These are phyloP conservation scores for Pangasius krempfi DNA, from an alignment of 2,797 vertebrate genomes.

Conservation along the genomic window DNA sequence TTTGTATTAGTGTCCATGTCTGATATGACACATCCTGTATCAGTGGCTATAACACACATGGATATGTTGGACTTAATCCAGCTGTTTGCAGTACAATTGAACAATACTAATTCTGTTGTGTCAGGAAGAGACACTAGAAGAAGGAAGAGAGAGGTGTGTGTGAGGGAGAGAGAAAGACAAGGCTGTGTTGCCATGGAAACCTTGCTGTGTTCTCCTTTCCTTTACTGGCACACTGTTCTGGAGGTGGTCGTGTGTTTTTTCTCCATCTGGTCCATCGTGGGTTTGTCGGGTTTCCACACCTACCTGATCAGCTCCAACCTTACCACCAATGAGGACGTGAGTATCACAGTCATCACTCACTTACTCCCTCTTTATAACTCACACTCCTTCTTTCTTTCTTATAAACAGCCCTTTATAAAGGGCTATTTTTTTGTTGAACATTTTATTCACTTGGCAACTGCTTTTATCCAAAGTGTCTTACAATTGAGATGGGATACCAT, in stretches of 20 bases:
- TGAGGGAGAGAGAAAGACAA: constrained; percentile 20
- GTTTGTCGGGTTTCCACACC: constrained; percentile 88
- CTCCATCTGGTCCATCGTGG: constrained; percentile 89
- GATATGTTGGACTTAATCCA: constrained; percentile 1
- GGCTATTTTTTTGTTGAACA: neutral
- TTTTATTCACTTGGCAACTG: neutral
- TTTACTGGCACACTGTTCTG: constrained; percentile 76
- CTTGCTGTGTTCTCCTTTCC: constrained; percentile 46
- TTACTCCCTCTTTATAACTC: neutral
- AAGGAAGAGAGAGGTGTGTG: neutral
- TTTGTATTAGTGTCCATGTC: neutral
- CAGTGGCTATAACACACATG: neutral
- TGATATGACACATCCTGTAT: neutral
- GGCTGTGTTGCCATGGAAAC: constrained; percentile 45
- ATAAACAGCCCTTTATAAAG: neutral
- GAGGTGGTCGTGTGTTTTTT: constrained; percentile 92
- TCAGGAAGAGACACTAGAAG: neutral
- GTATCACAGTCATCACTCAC: constrained; percentile 57
- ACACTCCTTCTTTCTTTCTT: neutral
- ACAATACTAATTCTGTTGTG: constrained; percentile 1
- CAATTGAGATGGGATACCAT: neutral
- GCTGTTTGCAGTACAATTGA: constrained; percentile 13
- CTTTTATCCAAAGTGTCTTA: neutral
- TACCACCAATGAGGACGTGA: constrained; percentile 90
- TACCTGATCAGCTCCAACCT: constrained; percentile 92